Conservation (phyloP, 2,888 invertebrate genomes). For the Luffia ferchaultella region DNA sequence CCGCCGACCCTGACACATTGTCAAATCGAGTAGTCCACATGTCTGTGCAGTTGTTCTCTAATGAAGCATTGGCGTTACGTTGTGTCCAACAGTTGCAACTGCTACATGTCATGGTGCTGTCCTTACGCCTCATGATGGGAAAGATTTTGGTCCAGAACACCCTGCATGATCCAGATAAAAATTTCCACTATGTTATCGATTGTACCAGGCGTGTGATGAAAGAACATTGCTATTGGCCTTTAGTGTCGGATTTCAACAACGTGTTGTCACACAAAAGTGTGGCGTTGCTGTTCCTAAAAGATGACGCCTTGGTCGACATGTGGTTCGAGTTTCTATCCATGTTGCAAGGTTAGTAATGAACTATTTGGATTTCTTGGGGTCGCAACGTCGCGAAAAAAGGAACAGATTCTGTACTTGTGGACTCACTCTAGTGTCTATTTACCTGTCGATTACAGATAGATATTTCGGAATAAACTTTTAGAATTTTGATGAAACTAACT, state of each 20-base stretch:
- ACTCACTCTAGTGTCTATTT: no score
- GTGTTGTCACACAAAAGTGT: constrained; percentile 93
- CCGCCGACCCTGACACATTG: constrained; percentile 87
- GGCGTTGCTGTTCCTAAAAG: constrained; percentile 87
- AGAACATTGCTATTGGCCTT: constrained; percentile 98
- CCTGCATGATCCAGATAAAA: constrained; percentile 80
- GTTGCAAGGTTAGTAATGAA: constrained; percentile 79
- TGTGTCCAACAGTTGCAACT: constrained; percentile 92
- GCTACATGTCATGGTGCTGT: constrained; percentile 88
- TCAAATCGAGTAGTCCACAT: constrained; percentile 98
- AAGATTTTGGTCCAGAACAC: constrained; percentile 89
- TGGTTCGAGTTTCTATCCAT: constrained; percentile 95
- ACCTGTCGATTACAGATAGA: no score
- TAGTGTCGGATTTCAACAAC: constrained; percentile 96
- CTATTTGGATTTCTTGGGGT: not conserved
- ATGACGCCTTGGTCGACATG: constrained; percentile 89
- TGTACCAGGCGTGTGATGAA: constrained; percentile 93
- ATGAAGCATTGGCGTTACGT: constrained; percentile 87
- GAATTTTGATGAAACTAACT: no score
- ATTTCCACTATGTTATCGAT: constrained; percentile 91
- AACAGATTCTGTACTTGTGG: no score
- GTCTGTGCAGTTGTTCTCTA: constrained; percentile 95
- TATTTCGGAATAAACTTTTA: no score
- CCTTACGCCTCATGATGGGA: constrained; percentile 92
- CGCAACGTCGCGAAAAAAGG: no score